phyloP scores from a whole-genome alignment of 2,888 invertebrate genomes.

The Xanthia icteritia region DNA sequence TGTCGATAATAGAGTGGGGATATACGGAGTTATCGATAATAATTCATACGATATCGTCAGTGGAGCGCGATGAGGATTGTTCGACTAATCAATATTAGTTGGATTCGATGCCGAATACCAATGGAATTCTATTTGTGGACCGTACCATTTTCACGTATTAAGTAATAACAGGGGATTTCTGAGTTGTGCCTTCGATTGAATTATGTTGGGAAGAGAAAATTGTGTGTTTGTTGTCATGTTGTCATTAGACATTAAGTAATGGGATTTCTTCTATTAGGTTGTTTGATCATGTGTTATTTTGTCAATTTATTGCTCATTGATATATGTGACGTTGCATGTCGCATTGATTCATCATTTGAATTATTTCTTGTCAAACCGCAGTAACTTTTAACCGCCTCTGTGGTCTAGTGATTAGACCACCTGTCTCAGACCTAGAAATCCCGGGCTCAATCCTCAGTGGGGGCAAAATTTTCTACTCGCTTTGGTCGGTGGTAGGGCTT shows the following conservation, averaged over 20 bases:
- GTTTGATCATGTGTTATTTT: not conserved
- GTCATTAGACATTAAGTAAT: not conserved
- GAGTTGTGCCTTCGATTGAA: conserved; percentile 21
- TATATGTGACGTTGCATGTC: not conserved
- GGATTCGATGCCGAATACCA: conserved; percentile 69
- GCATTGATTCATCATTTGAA: not conserved
- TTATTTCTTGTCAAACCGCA: not conserved
- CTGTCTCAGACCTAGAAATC: too few species aligned
- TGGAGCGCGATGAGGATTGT: conserved; percentile 63
- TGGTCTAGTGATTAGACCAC: too few species aligned
- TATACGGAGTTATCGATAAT: conserved; percentile 44
- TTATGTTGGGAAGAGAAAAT: conserved; percentile 1
- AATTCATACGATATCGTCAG: conserved; percentile 61
- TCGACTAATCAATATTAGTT: conserved; percentile 69
- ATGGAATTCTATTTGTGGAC: conserved; percentile 51
- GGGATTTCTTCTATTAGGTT: not conserved
- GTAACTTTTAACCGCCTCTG: not conserved
- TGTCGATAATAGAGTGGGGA: conserved; percentile 36
- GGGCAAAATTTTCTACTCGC: too few species aligned
- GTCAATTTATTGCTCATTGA: not conserved
- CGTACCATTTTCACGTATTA: conserved; percentile 47
- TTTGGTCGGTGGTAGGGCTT: too few species aligned
- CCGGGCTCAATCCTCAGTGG: too few species aligned
- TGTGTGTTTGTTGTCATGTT: not conserved
- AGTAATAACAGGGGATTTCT: conserved; percentile 4